Conservation (phyloP, 2,113 vertebrate genomes). For the Trinectes maculatus region DNA sequence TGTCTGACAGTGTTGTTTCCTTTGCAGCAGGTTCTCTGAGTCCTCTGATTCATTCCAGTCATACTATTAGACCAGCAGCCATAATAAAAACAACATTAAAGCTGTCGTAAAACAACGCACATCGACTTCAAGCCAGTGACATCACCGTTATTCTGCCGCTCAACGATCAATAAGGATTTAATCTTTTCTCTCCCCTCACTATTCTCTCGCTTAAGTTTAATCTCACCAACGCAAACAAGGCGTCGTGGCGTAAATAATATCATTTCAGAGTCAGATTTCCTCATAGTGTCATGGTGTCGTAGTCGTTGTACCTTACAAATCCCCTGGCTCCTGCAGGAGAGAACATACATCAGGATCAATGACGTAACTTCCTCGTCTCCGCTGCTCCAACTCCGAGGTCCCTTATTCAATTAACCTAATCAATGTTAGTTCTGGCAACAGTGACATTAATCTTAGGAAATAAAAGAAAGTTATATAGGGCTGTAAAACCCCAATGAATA, state of each 20-base stretch:
- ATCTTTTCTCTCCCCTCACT: slow-evolving; percentile 46
- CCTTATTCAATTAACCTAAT: slow-evolving; percentile 60
- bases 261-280: slow-evolving; percentile 43
- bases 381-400: slow-evolving; percentile 36
- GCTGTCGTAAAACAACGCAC: background rate
- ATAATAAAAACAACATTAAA: too few relatives aligned
- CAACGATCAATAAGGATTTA: slow-evolving; percentile 46
- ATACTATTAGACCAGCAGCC: too few relatives aligned
- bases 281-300: too few relatives aligned
- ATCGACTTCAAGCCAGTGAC: slow-evolving; percentile 41
- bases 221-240: slow-evolving; percentile 64
- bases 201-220: slow-evolving; percentile 62
- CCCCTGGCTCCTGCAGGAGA: slow-evolving; percentile 29
- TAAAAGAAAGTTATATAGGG: slow-evolving; percentile 39
- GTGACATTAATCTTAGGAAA: slow-evolving; percentile 45
- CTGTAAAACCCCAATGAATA: slow-evolving; percentile 38
- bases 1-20: background rate
- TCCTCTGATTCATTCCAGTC: too few relatives aligned
- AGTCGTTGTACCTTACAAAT: slow-evolving; percentile 61
- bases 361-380: slow-evolving; percentile 16
- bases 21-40: slow-evolving; percentile 8
- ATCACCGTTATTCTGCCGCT: slow-evolving; percentile 48
- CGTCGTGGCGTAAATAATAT: slow-evolving; percentile 60
- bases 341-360: slow-evolving; percentile 45
- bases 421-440: slow-evolving; percentile 48